Evolutionary conservation across 2,888 invertebrate genomes (phyloP), one percentile per base, ranked within the genome.

Genomic region (Hanleya hanleyi): DNA sequence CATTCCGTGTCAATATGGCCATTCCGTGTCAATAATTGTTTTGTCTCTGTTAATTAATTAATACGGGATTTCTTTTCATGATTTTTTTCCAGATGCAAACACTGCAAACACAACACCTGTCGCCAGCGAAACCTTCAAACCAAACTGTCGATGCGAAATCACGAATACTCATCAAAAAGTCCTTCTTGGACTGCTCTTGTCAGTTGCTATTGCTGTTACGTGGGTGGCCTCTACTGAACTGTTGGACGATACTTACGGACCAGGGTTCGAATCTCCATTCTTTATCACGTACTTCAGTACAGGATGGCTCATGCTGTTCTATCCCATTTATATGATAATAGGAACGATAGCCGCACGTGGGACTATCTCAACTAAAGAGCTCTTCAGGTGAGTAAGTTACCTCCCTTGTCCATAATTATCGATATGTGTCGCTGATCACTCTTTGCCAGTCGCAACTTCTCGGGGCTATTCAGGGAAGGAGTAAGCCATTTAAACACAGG

Each of bases 271-370:
- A 91, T 97, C 97, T 15, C 97, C 97, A 70, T 97, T 97, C 92
- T 96, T 97, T 92, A 96, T 97, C 7, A 96, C 97, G 36, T 98
- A 97, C 96, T 96, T 97, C 91, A 95, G 95, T 89, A 96, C 97
- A 66, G 95, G 96, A 89, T 97, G 96, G 94, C 94, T 96, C 70
- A 94, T 96, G 86, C 92, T 97, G 69, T 96, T 97, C 91, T 97
- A 97, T 88, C 97, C 97, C 7, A 92, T 96, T 69, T 97, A 96
- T 90, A 93, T 96, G 81, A 91, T 96, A 78, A 94, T 82, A 5
- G 83, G 81, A 49, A 76, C 79, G n/a, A 67, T 81, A 15, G 22
- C 22, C 32, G 15, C 15, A 2, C 18, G 57, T 29, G 32, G 32
- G 9, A 57, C 57, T 29, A 32, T 57, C 1, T 22, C 57, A 1